These are phyloP conservation scores for Notolepis coatsorum DNA, from an alignment of 2,797 vertebrate genomes.

Conservation along the genomic window DNA sequence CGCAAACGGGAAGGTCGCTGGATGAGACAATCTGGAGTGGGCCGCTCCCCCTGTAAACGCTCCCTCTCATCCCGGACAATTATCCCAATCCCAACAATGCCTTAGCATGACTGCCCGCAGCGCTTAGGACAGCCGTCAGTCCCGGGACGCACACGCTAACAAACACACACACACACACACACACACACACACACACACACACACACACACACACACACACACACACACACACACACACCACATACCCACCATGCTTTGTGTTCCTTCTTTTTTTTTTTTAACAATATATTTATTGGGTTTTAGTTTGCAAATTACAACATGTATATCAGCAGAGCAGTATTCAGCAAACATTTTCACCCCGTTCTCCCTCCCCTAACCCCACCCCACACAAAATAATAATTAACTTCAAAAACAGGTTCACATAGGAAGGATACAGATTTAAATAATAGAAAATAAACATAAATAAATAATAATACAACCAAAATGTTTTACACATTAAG, in stretches of 20 bases:
- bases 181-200: neutral
- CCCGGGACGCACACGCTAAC: conserved; percentile 3
- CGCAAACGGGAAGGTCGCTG: conserved; percentile 35
- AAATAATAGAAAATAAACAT: no score
- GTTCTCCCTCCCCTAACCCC: no score
- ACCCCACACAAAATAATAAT: no score
- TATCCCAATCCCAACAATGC: conserved; percentile 28
- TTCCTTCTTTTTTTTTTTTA: no score
- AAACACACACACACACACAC: conserved; percentile 1
- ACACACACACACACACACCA: conserved; percentile 9
- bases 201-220: conserved; percentile 8
- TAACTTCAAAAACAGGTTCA: no score
- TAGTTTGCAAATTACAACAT: no score
- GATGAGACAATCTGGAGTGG: conserved; percentile 45
- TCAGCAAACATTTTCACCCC: no score
- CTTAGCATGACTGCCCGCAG: conserved; percentile 18
- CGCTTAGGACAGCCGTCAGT: conserved; percentile 23
- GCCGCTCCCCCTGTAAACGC: conserved; percentile 36
- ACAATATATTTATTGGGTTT: no score
- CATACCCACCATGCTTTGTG: conserved; percentile 30
- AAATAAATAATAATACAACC: no score
- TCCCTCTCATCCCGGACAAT: conserved; percentile 31
- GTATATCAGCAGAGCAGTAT: no score
- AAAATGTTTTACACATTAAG: no score
- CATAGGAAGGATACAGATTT: no score